These are phyloP conservation scores for Ariolimax columbianus DNA, from an alignment of 2,888 invertebrate species.

Conservation along the genomic window DNA sequence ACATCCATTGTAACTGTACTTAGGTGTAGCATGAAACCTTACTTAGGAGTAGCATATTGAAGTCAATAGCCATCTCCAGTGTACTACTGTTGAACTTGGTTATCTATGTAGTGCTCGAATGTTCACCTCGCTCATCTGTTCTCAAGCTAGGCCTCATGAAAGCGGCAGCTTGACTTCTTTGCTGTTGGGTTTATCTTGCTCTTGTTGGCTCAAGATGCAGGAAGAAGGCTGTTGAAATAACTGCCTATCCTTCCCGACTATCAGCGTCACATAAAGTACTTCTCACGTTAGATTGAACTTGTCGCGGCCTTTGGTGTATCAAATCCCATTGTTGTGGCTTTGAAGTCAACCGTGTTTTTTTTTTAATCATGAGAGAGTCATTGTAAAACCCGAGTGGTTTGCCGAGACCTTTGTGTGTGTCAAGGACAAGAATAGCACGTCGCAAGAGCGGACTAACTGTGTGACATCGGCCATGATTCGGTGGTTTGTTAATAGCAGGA, in stretches of 20 bases:
- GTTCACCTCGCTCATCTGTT: not conserved
- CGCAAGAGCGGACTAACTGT: no score
- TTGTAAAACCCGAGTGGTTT: no score
- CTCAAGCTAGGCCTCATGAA: not conserved
- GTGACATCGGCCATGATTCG: no score
- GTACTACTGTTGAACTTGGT: not conserved
- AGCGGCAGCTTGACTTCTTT: not conserved
- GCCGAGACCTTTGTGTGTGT: no score
- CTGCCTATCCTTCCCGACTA: not conserved
- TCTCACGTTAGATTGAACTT: not conserved
- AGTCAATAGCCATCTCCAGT: not conserved
- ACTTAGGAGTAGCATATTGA: not conserved
- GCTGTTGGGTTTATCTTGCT: not conserved
- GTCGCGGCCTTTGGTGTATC: not conserved
- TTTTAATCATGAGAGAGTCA: no score
- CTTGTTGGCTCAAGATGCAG: not conserved
- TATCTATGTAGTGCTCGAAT: slow-evolving; percentile 5
- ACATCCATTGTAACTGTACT: not conserved
- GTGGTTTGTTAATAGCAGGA: no score
- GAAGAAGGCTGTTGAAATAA: not conserved
- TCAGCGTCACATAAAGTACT: not conserved
- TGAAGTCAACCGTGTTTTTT: no score
- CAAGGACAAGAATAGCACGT: no score
- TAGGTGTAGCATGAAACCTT: no score
- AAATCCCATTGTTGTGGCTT: no score